Percentiles rank a stretch among this genome's conserved stretches.
Evolutionary conservation across 2,113 vertebrate genomes (phyloP).

Genomic region (Zosterops japonicus): DNA sequence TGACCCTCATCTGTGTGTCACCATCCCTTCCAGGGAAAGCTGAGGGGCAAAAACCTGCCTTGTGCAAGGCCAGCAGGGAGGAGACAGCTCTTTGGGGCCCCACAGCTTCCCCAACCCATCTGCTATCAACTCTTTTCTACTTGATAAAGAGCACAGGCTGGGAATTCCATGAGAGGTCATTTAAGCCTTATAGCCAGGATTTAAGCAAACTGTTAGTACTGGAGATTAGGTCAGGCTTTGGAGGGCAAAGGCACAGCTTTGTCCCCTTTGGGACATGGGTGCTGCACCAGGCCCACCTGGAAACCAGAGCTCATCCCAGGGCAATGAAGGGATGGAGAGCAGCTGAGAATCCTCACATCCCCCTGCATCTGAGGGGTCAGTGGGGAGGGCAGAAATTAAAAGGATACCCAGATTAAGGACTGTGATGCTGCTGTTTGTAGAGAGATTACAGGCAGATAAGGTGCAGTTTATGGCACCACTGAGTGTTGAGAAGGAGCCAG

Average conservation of each 20-base stretch:
- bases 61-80: neutral
- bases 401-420: neutral
- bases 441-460: neutral
- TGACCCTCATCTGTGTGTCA: neutral
- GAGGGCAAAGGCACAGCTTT: neutral
- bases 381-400: neutral
- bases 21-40: neutral
- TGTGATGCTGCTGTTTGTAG: neutral
- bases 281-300: accelerated
- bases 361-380: neutral
- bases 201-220: neutral
- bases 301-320: neutral
- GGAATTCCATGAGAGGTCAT: neutral
- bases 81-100: neutral
- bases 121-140: neutral
- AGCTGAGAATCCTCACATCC: neutral
- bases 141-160: neutral
- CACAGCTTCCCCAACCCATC: neutral
- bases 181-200: neutral
- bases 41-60: neutral
- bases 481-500: neutral
- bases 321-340: neutral
- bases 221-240: neutral
- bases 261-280: accelerated
- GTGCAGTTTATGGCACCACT: neutral